These are phyloP conservation scores for Rhizoglyphus robini DNA, from an alignment of 1,140 invertebrate species.

Conservation along the genomic window DNA sequence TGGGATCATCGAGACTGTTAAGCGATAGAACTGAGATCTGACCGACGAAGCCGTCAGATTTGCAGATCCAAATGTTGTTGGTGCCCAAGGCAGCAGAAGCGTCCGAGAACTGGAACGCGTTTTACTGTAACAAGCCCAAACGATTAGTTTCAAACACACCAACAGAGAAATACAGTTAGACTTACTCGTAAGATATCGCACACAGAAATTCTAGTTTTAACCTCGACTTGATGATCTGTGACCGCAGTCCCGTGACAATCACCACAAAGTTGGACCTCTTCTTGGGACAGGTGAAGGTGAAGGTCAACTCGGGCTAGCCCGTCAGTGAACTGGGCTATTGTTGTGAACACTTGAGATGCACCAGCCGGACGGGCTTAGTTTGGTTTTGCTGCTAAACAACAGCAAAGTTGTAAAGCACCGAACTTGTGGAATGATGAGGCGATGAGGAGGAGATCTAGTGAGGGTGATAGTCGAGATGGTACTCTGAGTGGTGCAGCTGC, in stretches of 20 bases:
- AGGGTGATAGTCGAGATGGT: too few relatives aligned
- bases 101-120: conserved; percentile 86
- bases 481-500: too few relatives aligned
- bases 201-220: background rate
- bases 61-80: conserved; percentile 83
- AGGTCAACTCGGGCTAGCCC: background rate
- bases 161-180: background rate
- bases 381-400: background rate
- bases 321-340: background rate
- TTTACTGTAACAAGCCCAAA: conserved; percentile 60
- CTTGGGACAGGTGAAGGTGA: background rate
- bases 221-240: background rate
- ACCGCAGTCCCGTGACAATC: background rate
- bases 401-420: too few relatives aligned
- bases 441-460: too few relatives aligned
- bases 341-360: background rate
- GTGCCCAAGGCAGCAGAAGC: conserved; percentile 61
- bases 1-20: conserved; percentile 46
- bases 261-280: background rate
- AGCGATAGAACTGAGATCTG: conserved; percentile 67
- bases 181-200: conserved; percentile 2
- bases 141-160: background rate
- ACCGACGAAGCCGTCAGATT: conserved; percentile 91
- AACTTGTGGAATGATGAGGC: too few relatives aligned
- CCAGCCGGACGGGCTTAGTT: background rate